phyloP scores from a whole-genome alignment of 2,797 vertebrate genomes.

The Tolypeutes matacus region DNA sequence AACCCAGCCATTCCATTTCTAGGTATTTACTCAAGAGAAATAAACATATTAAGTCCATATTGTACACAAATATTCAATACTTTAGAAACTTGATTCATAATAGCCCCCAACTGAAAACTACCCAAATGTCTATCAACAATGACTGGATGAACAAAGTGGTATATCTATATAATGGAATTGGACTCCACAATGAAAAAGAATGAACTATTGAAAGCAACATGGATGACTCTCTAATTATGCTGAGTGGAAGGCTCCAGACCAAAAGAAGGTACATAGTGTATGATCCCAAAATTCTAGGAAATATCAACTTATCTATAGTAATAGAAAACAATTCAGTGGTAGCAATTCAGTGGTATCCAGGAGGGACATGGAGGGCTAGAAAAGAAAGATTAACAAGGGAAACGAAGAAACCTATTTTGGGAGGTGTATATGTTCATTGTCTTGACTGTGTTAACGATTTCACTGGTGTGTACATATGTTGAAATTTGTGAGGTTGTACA shows the following conservation, averaged over 20 bases:
- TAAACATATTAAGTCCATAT: neutral
- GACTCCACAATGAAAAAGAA: neutral
- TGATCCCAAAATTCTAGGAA: neutral
- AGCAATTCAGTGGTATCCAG: too few species aligned
- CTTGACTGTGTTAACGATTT: neutral
- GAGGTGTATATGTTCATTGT: neutral
- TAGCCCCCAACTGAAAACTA: neutral
- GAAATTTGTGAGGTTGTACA: neutral
- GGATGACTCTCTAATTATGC: neutral
- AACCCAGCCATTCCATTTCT: neutral
- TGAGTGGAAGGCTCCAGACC: neutral
- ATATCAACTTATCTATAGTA: neutral
- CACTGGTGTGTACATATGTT: neutral
- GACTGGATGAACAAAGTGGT: neutral
- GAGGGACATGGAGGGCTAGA: neutral
- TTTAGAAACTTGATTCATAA: neutral
- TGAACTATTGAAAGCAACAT: neutral
- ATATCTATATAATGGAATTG: neutral
- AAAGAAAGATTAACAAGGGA: neutral
- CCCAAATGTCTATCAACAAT: neutral
- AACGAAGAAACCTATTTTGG: neutral
- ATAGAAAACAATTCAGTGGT: neutral
- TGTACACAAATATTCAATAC: neutral
- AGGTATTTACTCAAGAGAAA: neutral
- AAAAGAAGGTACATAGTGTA: neutral